A percentile compares a stretch with the other conserved stretches of the same genome.
These are phyloP conservation scores for Tragelaphus buxtoni DNA, from an alignment of 2,113 vertebrate genomes.

Conservation along the genomic window DNA sequence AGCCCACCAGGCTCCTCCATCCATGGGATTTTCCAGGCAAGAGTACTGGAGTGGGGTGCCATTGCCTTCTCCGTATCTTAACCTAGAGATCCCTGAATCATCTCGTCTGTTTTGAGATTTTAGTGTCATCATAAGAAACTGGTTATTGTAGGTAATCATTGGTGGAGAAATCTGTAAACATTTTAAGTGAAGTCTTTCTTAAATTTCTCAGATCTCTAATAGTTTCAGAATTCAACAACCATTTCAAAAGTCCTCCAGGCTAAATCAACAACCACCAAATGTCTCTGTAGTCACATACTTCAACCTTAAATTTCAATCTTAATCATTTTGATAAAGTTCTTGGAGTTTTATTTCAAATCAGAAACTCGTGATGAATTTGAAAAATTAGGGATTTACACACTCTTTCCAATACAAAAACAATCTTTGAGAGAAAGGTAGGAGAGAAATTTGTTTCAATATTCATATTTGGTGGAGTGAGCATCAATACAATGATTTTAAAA, in stretches of 20 bases:
- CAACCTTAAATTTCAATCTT: background rate
- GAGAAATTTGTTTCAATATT: background rate
- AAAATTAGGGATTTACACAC: background rate
- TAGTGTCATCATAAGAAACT: background rate
- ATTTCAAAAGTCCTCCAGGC: background rate
- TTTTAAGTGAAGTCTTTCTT: background rate
- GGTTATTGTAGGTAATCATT: background rate
- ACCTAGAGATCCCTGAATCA: background rate
- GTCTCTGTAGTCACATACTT: background rate
- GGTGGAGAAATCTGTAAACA: background rate
- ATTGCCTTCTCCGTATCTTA: background rate
- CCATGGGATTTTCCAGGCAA: too few relatives aligned
- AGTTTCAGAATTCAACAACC: background rate
- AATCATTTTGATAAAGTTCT: background rate
- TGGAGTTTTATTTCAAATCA: background rate
- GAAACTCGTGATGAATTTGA: background rate
- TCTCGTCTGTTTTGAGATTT: background rate
- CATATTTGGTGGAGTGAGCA: background rate
- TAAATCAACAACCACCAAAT: background rate
- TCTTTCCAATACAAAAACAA: background rate
- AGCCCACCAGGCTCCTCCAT: too few relatives aligned
- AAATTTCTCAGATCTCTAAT: background rate
- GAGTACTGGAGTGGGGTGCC: too few relatives aligned
- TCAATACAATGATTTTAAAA: background rate
- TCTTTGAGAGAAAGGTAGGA: background rate